Conservation (phyloP, 2,797 vertebrate species). For the Sylvilagus floridanus region DNA sequence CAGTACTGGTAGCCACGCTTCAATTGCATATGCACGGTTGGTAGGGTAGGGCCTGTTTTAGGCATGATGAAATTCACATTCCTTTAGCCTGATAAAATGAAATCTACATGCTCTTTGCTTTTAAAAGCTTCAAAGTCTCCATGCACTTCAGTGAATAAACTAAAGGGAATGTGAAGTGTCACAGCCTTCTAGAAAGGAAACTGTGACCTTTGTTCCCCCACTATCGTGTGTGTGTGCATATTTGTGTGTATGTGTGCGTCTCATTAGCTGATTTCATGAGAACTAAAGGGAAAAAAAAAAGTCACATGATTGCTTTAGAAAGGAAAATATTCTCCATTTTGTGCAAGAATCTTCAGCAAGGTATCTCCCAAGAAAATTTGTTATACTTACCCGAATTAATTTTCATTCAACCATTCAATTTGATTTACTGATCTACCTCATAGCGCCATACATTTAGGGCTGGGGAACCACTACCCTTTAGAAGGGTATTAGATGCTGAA, state of each 20-base stretch:
- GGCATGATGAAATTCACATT: slow-evolving; percentile 6
- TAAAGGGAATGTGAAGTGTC: slow-evolving; percentile 43
- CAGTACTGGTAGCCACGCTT: not conserved
- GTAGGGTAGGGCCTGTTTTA: not conserved
- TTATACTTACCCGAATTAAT: not conserved
- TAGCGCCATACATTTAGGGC: not conserved
- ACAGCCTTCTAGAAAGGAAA: not conserved
- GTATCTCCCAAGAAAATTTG: not conserved
- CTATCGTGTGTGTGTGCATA: not conserved
- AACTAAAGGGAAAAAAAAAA: slow-evolving; percentile 6
- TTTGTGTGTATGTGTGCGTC: not conserved
- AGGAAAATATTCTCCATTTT: slow-evolving; percentile 19
- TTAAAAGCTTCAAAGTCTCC: slow-evolving; percentile 59
- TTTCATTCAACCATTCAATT: not conserved
- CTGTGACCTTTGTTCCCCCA: not conserved
- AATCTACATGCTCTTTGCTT: slow-evolving; percentile 57
- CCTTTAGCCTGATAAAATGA: slow-evolving; percentile 49
- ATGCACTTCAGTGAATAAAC: slow-evolving; percentile 36
- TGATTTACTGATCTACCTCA: slow-evolving; percentile 28
- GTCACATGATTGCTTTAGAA: slow-evolving; percentile 29
- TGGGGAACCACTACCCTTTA: not conserved
- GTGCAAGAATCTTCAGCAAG: not conserved
- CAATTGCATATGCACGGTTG: not conserved
- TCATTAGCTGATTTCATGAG: slow-evolving; percentile 23
- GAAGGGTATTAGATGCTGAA: not conserved